phyloP scores from a whole-genome alignment of 2,888 invertebrate species.

The Choreutis nemorana region DNA sequence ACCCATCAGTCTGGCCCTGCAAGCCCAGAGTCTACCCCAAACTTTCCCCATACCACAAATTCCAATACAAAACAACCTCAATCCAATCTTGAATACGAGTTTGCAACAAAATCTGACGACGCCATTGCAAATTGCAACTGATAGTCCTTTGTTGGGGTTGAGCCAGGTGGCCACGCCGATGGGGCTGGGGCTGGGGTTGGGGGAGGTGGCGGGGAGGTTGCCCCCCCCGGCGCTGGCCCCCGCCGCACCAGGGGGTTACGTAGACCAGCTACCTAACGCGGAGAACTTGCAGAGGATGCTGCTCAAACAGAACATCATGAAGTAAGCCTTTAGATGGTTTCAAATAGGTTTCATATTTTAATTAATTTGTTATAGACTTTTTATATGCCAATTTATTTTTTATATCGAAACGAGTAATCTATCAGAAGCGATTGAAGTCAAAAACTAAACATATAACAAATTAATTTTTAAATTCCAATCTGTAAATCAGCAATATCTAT shows the following conservation, averaged over 20 bases:
- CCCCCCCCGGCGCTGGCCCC: conserved; percentile 17
- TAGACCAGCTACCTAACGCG: conserved; percentile 32
- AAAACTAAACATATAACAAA: background rate
- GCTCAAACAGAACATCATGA: conserved; percentile 58
- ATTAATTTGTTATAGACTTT: too few species aligned
- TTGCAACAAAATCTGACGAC: conserved; percentile 38
- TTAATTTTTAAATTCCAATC: too few species aligned
- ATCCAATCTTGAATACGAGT: conserved; percentile 24
- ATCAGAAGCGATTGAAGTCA: too few species aligned
- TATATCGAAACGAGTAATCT: background rate
- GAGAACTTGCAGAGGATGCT: conserved; percentile 60
- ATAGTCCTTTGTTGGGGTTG: conserved; percentile 36
- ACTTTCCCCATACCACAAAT: conserved; percentile 7
- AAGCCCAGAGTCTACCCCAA: conserved; percentile 12
- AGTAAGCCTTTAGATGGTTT: conserved; percentile 41
- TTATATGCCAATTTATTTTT: background rate
- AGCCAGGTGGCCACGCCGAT: conserved; percentile 46
- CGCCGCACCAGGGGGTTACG: conserved; percentile 17
- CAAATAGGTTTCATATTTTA: too few species aligned
- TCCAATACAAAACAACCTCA: conserved; percentile 12
- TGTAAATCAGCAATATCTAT: background rate
- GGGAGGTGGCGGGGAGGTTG: conserved; percentile 19
- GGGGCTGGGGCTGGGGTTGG: conserved; percentile 32
- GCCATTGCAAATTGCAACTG: conserved; percentile 50
- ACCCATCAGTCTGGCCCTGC: conserved; percentile 5